Base-by-base conservation (phyloP, 2,113 vertebrate genomes). In the Sceloporus undulatus region DNA sequence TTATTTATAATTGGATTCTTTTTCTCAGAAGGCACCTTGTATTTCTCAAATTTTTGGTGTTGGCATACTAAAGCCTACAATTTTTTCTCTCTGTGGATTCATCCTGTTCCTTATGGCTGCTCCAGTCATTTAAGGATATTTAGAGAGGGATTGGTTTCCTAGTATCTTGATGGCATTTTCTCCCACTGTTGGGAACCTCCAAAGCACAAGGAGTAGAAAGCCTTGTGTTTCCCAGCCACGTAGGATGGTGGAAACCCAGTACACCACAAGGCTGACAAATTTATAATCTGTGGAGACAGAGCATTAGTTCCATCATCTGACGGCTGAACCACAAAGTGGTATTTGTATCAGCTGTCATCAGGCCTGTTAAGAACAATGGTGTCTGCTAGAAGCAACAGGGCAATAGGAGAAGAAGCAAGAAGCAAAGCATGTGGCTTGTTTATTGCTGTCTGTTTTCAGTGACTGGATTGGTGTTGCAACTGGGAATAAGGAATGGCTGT, bases 221-320 rank as follows among this genome's bases (percentile, higher is more conserved):
- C 62, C 80, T 85, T 87, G 77, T 4, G 0, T 87, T 92, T 91
- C 79, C 27, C 77, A 85, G 18, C 91, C 87, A 10, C 34, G 40
- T 66, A 81, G 76, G 74, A 84, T 84, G 16, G 80, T 80, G 76
- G 85, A 91, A 90, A 79, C 82, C 42, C 48, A 10, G 76, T 85
- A 82, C 80, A 82, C 88, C 74, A 52, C 23, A 77, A 86, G 88
- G 71, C 73, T 90, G 90, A 89, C 84, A 92, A 79, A 82, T 85
- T 79, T 90, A 38, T 93, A 91, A 94, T 88, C 92, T 93, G 81
- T 84, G 74, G 85, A 92, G 91, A 92, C 86, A 14, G 34, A 87
- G 70, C 21, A 40, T 90, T 91, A 93, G 82, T 88, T 93, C 90
- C 90, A 90, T 93, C 85, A 79, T 87, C 86, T 90, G 90, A 8